A percentile compares a stretch with the other conserved stretches of the same genome.
Conservation (phyloP, 92 coral and sea anemone genomes). For the Epizoanthus stellaris region DNA sequence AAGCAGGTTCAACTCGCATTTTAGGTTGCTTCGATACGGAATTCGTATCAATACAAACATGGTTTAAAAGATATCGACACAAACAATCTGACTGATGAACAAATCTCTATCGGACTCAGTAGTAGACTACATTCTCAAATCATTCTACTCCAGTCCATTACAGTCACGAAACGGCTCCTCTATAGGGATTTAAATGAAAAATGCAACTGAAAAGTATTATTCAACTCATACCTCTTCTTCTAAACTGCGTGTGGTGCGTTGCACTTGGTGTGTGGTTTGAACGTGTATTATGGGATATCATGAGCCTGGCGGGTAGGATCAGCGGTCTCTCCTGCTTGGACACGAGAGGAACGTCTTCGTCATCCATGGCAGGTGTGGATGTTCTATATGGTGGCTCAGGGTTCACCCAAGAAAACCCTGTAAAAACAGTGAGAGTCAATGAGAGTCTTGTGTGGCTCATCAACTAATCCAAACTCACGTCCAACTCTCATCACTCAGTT, state of each 20-base stretch:
- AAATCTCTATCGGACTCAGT: no score
- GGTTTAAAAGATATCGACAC: no score
- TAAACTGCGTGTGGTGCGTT: not conserved
- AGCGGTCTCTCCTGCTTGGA: conserved; percentile 35
- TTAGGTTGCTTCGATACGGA: no score
- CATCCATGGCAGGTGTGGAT: conserved; percentile 36
- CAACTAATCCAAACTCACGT: no score
- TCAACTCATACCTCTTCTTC: conserved; percentile 20
- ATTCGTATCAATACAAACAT: no score
- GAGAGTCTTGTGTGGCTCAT: not conserved
- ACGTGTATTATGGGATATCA: not conserved
- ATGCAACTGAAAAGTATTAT: not conserved
- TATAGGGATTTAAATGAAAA: no score
- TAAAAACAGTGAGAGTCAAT: not conserved
- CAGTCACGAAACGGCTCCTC: no score
- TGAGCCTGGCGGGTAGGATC: conserved; percentile 36
- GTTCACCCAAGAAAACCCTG: conserved; percentile 1
- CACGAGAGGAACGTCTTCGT: conserved; percentile 10
- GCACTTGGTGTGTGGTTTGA: not conserved
- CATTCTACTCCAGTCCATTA: no score
- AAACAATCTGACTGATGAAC: no score
- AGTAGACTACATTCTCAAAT: no score
- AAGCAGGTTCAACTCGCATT: no score
- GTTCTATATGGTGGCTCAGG: not conserved
- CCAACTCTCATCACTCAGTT: no score